Evolutionary conservation across 64 coral and sea anemone genomes (phyloP).

Genomic region (Montipora cactus): DNA sequence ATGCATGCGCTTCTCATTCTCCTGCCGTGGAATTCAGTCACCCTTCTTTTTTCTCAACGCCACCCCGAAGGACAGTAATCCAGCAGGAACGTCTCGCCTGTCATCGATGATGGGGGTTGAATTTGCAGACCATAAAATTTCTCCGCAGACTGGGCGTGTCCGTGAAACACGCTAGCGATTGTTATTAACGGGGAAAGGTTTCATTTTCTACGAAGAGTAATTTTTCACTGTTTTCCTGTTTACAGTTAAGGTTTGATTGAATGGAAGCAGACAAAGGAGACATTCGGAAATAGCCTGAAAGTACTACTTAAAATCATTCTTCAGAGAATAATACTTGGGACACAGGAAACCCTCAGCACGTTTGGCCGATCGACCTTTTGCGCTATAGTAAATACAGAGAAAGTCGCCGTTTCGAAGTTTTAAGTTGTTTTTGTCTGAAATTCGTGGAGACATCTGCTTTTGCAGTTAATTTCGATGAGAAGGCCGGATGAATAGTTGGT

Average conservation of each 20-base stretch:
- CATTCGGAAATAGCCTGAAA: not conserved
- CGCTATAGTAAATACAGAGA: not conserved
- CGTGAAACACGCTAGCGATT: too few species aligned
- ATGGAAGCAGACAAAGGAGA: not conserved
- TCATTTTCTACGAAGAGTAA: not conserved
- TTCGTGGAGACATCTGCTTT: conserved; percentile 3
- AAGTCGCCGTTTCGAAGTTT: not conserved
- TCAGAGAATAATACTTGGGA: not conserved
- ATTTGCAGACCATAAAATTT: too few species aligned
- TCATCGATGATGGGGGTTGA: too few species aligned
- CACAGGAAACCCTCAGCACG: conserved; percentile 6
- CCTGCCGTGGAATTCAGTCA: too few species aligned
- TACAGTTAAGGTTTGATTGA: not conserved
- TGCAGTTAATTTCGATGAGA: not conserved
- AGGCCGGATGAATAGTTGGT: not conserved
- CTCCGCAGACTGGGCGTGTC: too few species aligned
- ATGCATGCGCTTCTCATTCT: too few species aligned
- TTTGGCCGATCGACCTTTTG: not conserved
- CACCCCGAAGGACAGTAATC: too few species aligned
- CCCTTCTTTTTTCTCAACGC: too few species aligned
- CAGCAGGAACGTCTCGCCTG: too few species aligned
- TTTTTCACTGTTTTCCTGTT: not conserved
- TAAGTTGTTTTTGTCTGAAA: conserved; percentile 16
- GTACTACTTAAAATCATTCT: not conserved
- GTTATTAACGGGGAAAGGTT: not conserved